These are phyloP conservation scores for Hydrolagus affinis DNA, from an alignment of 2,113 vertebrate genomes.

Conservation along the genomic window DNA sequence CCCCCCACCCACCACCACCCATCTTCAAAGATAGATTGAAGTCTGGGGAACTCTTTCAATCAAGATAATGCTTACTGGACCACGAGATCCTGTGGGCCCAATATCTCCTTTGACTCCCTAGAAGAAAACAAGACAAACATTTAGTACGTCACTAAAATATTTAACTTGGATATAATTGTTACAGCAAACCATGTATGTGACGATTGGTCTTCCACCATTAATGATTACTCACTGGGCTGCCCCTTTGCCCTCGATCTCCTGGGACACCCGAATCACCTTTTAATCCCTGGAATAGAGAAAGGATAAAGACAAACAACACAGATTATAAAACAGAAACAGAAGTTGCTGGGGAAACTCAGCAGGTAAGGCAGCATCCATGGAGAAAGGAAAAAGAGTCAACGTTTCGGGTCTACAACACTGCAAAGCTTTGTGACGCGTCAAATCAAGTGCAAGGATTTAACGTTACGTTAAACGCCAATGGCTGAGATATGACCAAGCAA, in stretches of 20 bases:
- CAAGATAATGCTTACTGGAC: constrained; percentile 39
- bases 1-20: no score
- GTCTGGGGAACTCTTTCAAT: not conserved
- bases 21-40: not conserved
- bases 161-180: not conserved
- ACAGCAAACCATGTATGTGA: not conserved
- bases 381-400: no score
- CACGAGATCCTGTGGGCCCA: constrained; percentile 46
- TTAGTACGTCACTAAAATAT: not conserved
- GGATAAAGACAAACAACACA: not conserved
- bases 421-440: no score
- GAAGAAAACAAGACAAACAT: constrained; percentile 17
- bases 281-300: constrained; percentile 31
- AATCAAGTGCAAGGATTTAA: not conserved
- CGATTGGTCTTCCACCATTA: not conserved
- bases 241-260: constrained; percentile 17
- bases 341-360: no score
- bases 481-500: not conserved
- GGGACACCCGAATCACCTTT: constrained; percentile 28
- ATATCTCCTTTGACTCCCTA: constrained; percentile 47
- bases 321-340: not conserved
- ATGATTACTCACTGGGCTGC: not conserved
- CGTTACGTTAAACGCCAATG: not conserved
- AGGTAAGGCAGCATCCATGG: no score
- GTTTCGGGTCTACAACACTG: no score